Base-by-base conservation (phyloP, 2,888 invertebrate species). In the Tachystola acroxantha region DNA sequence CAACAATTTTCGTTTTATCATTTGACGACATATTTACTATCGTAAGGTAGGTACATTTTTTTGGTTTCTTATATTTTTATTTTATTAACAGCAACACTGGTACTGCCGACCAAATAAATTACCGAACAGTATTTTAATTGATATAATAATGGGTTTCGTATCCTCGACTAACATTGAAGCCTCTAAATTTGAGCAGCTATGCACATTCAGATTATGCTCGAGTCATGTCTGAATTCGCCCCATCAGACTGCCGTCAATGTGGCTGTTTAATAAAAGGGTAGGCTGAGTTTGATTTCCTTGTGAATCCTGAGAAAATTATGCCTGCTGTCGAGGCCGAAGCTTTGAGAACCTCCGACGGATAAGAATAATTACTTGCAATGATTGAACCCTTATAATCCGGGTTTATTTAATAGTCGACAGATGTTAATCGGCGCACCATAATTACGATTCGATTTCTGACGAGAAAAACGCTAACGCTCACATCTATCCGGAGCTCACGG, bases 301-400 rank as follows among this genome's bases (percentile, higher is more conserved):
- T 71, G 80, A 80, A 80, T 82, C 82, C 81, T 77, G 85, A 79
- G 84, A 81, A 84, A 85, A 86, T 86, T 30, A 12, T 32, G 48
- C 57, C 57, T 50, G 57, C 58, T 24, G 64, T 61, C 68, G 62
- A 72, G 64, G 57, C 50, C 57, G 61, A 65, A 57, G 68, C 79
- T 80, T 79, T 80, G 79, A 79, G 74, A 77, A 65, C 79, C 72
- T 74, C 85, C 81, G 84, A 80, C 85, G 84, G 85, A 85, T 85
- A 85, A 81, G 80, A 85, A 85, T 85, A 85, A 86, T 86, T 86
- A 85, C 80, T 82, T 74, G 73, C 84, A 81, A 81, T 79, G 81
- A 82, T 84, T 82, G 85, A 85, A 82, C 79, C 82, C 79, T 78
- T 84, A 81, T 82, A 81, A 78, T 77, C 76, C 58, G 69, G 75